Conservation (phyloP, 2,888 invertebrate species). For the Drosophila leonis region DNA sequence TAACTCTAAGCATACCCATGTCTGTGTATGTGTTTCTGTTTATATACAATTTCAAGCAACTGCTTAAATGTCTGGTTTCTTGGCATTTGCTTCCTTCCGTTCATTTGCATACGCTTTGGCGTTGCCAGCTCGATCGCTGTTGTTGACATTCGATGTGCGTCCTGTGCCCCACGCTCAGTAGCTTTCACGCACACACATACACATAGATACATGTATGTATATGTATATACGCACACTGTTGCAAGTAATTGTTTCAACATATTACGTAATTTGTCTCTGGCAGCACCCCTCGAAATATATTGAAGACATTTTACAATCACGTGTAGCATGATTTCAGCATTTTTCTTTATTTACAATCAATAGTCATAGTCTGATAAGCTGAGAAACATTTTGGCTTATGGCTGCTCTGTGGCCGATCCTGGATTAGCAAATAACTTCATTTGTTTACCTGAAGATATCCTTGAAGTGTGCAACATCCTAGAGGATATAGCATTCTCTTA, state of each 20-base stretch:
- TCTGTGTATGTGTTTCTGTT: not conserved
- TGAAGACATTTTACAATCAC: constrained; percentile 23
- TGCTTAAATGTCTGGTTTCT: constrained; percentile 13
- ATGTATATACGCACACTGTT: constrained; percentile 16
- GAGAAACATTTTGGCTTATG: constrained; percentile 7
- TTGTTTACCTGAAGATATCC: not conserved
- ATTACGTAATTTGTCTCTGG: constrained; percentile 51
- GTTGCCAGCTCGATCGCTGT: constrained; percentile 18
- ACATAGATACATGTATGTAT: not conserved
- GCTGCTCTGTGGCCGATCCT: not conserved
- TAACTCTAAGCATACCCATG: not conserved
- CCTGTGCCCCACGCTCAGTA: constrained; percentile 25
- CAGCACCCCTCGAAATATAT: constrained; percentile 27
- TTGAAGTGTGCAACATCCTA: not conserved
- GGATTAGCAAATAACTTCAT: not conserved
- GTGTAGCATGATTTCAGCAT: constrained; percentile 32
- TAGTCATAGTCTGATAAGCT: constrained; percentile 27
- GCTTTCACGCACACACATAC: constrained; percentile 11
- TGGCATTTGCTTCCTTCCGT: constrained; percentile 28
- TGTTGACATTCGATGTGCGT: constrained; percentile 41
- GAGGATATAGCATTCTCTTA: not conserved
- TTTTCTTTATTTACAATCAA: constrained; percentile 23
- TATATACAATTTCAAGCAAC: constrained; percentile 16
- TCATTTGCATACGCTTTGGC: constrained; percentile 28
- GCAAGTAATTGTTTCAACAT: constrained; percentile 39